Conservation (phyloP, 2,888 invertebrate species). For the Ichneumon xanthorius region DNA sequence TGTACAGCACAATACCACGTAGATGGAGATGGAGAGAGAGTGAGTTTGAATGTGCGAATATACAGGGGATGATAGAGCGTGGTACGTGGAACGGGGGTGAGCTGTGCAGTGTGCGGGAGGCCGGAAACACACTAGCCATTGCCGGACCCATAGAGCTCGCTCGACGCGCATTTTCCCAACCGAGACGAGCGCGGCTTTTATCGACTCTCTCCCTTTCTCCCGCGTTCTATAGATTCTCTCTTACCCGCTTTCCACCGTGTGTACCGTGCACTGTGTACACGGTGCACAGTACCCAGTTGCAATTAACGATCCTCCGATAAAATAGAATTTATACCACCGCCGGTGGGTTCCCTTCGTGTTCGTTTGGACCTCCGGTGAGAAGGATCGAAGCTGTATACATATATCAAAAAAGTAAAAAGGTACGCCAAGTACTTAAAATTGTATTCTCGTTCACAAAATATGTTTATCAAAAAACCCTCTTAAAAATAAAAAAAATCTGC, state of each 20-base stretch:
- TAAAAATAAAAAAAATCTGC: too few species aligned
- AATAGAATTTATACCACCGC: constrained; percentile 71
- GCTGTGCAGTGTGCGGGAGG: constrained; percentile 20
- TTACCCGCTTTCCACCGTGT: constrained; percentile 16
- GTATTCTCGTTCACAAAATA: too few species aligned
- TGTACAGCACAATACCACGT: constrained; percentile 21
- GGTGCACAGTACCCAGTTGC: constrained; percentile 68
- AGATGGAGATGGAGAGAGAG: constrained; percentile 18
- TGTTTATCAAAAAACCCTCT: too few species aligned
- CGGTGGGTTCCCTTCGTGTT: constrained; percentile 34
- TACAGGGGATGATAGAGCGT: constrained; percentile 39
- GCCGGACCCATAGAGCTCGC: constrained; percentile 61
- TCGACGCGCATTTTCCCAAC: constrained; percentile 64
- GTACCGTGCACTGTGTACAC: constrained; percentile 53
- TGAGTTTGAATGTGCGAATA: constrained; percentile 51
- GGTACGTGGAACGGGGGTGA: constrained; percentile 4
- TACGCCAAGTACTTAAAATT: too few species aligned
- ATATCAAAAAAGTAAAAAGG: too few species aligned
- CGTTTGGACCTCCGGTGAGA: constrained; percentile 44
- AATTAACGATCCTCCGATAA: constrained; percentile 73
- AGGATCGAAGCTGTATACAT: constrained; percentile 13
- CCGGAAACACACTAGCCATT: constrained; percentile 64
- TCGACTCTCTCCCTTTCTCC: constrained; percentile 62
- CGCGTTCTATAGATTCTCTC: constrained; percentile 13
- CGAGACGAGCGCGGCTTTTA: constrained; percentile 71